Percentiles rank a stretch among this genome's conserved stretches.
Conservation (phyloP, 2,113 vertebrate genomes). For the Cyprinodon variegatus region DNA sequence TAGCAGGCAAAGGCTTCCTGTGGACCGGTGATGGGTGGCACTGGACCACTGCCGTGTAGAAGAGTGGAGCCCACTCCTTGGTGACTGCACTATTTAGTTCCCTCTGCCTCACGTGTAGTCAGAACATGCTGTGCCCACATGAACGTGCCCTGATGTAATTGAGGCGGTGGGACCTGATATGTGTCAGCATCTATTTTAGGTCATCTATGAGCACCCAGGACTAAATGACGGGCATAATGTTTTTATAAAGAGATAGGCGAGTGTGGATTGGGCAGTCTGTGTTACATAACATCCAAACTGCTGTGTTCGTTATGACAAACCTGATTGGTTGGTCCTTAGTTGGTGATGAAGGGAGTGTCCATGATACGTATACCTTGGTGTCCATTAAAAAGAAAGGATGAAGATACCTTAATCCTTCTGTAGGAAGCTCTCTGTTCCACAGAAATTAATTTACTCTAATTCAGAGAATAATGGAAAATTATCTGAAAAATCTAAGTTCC, state of each 20-base stretch:
- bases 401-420: neutral
- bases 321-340: neutral
- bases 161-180: conserved; percentile 28
- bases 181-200: conserved; percentile 77
- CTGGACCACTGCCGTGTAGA: conserved; percentile 51
- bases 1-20: conserved; percentile 52
- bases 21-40: conserved; percentile 43
- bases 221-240: conserved; percentile 26
- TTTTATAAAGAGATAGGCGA: conserved; percentile 42
- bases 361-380: neutral
- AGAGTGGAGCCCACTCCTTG: conserved; percentile 52
- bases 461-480: no score
- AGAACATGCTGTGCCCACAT: conserved; percentile 63
- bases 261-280: neutral
- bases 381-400: neutral
- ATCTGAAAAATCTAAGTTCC: neutral
- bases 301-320: neutral
- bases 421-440: neutral
- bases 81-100: conserved; percentile 68
- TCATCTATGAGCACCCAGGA: conserved; percentile 23
- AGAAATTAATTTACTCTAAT: neutral
- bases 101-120: conserved; percentile 66
- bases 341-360: neutral
- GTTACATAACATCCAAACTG: conserved; percentile 47
- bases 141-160: conserved; percentile 39